Evolutionary conservation across 2,888 invertebrate species (phyloP).

Genomic region (Corythucha ciliata): DNA sequence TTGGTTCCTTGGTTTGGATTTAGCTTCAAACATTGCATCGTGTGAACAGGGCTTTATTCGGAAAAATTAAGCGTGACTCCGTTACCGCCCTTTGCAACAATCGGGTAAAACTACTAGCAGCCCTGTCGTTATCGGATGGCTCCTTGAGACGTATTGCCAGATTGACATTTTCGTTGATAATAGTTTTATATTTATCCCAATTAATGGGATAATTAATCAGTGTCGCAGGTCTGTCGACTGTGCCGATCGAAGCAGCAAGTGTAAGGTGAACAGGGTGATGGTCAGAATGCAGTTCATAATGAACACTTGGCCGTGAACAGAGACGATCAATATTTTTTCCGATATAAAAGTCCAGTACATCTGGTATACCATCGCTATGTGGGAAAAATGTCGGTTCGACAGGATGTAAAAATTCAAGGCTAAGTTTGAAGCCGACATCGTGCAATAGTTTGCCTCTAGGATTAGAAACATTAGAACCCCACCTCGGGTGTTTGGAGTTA

Average conservation of each 20-base stretch:
- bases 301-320: not conserved
- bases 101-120: conserved; percentile 2
- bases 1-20: too few relatives aligned
- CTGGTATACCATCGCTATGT: too few relatives aligned
- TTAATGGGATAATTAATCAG: conserved; percentile 6
- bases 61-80: too few relatives aligned
- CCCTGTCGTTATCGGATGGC: not conserved
- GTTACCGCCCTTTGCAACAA: not conserved
- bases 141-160: not conserved
- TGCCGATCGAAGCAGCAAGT: not conserved
- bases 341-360: too few relatives aligned
- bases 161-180: not conserved
- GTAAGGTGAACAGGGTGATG: not conserved
- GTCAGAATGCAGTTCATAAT: conserved; percentile 5
- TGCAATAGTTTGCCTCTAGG: too few relatives aligned
- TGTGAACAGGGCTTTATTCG: too few relatives aligned
- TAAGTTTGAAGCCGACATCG: not conserved
- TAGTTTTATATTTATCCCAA: conserved; percentile 2
- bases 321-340: conserved; percentile 1
- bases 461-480: too few relatives aligned
- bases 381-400: not conserved
- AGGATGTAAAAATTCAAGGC: conserved; percentile 1
- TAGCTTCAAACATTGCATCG: too few relatives aligned
- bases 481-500: too few relatives aligned
- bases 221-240: not conserved